Base-by-base conservation (phyloP, 2,113 vertebrate species). In the Glaucidium brasilianum region DNA sequence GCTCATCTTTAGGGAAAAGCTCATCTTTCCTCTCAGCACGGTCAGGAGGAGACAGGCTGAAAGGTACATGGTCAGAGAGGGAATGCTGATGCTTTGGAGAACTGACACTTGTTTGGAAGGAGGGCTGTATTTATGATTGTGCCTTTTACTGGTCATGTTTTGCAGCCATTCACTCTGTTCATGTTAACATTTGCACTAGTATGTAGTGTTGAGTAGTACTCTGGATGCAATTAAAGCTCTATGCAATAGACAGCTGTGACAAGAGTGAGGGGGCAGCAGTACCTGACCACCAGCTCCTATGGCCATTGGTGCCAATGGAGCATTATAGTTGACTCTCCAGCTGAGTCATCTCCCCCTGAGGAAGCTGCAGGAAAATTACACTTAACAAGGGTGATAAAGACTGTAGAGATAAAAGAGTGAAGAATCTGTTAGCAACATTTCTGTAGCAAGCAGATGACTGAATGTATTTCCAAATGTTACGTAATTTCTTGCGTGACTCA, bases 401-500 rank as follows among this genome's bases (percentile, higher is more conserved):
- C 81, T 92, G 72, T 79, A 68, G 59, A 82, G 90, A 92, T 79
- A 81, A 88, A 92, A 92, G 78, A 91, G 69, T 6, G 52, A 91
- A 89, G 77, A 92, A 92, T 95, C 58, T 83, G 92, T 53, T 62
- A 72, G 69, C 74, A 96, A 6, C 79, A 82, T 84, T 90, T 95
- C 94, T 94, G 69, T 59, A 86, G 80, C 87, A 84, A 90, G 88
- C 83, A 94, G 94, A 95, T 97, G 89, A 92, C 88, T 92, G 92
- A 82, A 72, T 35, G 52, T 25, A 64, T 92, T 95, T 97, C 84
- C 91, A 96, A 92, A 72, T 77, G 91, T 96, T 96, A 88, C 12
- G 23, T 92, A 92, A 96, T 85, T 82, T 55, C 67, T 81, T 76
- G 58, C 1, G 27, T 96, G 92, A 94, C 85, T 96, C 94, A 97